Base-by-base conservation (phyloP, 2,113 vertebrate species). In the Nothocercus nigrocapillus region DNA sequence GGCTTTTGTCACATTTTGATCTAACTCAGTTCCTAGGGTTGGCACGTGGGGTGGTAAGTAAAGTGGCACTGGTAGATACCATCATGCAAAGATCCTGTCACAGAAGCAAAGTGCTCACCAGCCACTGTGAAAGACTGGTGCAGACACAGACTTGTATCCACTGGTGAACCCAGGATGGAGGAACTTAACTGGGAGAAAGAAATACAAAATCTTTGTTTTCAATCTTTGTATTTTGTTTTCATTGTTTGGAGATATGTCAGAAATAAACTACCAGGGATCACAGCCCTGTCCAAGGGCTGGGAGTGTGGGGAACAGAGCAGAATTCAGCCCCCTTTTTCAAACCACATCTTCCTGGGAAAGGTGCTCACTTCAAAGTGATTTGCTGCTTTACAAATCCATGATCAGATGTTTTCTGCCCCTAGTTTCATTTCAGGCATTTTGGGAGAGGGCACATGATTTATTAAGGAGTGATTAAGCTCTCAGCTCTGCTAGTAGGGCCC, bases 401-500 rank as follows among this genome's bases (percentile, higher is more conserved):
- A 53, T 95, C 51, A 47, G 70, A 13, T 77, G 72, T 85, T 94
- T 95, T 9, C 27, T 66, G 36, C 49, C 13, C 27, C 68, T 51
- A 44, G 82, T 36, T 95, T 90, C 27, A 68, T 89, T 91, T 92
- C 69, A 68, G 76, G 42, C 73, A 53, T 24, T 91, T 94, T 10
- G 34, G n/a, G 40, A 72, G 62, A 93, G 53, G 80, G 94, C 93
- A 61, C 62, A 47, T 1, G 49, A 88, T 61, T 78, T 94, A 70
- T 56, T 92, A 90, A 92, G 80, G 42, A 82, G 58, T 51, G 66
- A 93, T 96, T 88, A 56, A 72, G 69, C 63, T 88, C 38, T 56
- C 82, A 86, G 75, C 36, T 93, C 47, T 74, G 45, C 27, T 63
- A 22, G 70, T 45, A 34, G 75, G 58, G 38, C 88, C 79, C 75